phyloP scores from a whole-genome alignment of 1,140 invertebrate species.

The Pseudomyrmex cubaensis region DNA sequence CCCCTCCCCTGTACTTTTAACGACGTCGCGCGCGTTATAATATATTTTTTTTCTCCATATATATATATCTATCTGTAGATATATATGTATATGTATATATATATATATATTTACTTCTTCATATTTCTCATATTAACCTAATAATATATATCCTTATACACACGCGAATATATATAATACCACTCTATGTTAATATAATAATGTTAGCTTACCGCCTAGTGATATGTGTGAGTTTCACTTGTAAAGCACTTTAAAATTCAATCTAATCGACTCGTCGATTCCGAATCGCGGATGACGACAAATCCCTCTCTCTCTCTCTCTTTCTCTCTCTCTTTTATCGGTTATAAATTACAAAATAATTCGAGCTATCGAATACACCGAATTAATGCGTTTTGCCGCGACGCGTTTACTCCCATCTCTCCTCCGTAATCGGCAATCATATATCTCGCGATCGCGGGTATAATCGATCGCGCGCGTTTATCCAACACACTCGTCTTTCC shows the following conservation, averaged over 20 bases:
- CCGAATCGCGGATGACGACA: conserved; percentile 47
- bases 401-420: neutral
- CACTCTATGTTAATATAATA: conserved; percentile 69
- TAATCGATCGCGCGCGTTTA: conserved; percentile 21
- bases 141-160: conserved; percentile 63
- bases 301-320: neutral
- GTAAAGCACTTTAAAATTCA: conserved; percentile 83
- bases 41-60: conserved; percentile 49
- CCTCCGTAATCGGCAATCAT: no score
- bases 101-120: conserved; percentile 67
- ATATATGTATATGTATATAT: conserved; percentile 62
- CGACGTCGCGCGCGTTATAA: conserved; percentile 47
- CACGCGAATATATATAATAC: conserved; percentile 30
- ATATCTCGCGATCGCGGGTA: conserved; percentile 7
- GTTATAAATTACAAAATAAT: conserved; percentile 46
- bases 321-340: neutral
- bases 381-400: conserved; percentile 39
- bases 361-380: conserved; percentile 45
- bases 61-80: conserved; percentile 62
- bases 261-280: conserved; percentile 74
- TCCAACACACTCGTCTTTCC: conserved; percentile 7
- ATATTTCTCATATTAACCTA: conserved; percentile 66
- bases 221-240: conserved; percentile 83
- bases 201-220: conserved; percentile 79
- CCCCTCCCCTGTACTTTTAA: conserved; percentile 21